Conservation (phyloP, 2,888 invertebrate genomes). For the Antheraea yamamai region DNA sequence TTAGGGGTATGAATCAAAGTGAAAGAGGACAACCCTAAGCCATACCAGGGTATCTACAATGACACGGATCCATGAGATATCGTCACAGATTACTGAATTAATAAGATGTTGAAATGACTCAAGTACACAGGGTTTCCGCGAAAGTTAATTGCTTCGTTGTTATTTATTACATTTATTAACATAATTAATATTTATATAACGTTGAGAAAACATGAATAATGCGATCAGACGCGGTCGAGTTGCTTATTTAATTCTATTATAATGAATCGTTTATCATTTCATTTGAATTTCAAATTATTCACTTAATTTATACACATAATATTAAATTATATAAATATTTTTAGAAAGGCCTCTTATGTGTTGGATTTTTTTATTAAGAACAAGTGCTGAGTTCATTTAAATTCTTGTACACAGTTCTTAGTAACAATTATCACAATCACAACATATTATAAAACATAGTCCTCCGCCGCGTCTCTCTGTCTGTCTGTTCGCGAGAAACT, state of each 20-base stretch:
- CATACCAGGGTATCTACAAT: conserved; percentile 8
- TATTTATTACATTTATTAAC: conserved; percentile 32
- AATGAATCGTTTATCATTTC: conserved; percentile 29
- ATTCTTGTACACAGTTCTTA: not conserved
- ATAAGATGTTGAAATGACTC: conserved; percentile 34
- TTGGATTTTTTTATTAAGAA: not conserved
- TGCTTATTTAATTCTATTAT: conserved; percentile 19
- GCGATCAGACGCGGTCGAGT: conserved; percentile 16
- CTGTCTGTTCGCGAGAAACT: too few species aligned
- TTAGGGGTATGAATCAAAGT: not conserved
- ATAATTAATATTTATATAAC: conserved; percentile 27
- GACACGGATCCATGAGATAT: conserved; percentile 25
- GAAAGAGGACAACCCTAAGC: conserved; percentile 15
- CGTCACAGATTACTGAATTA: conserved; percentile 33
- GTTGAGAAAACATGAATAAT: conserved; percentile 24
- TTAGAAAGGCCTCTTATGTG: conserved; percentile 1
- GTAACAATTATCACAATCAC: not conserved
- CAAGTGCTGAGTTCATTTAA: not conserved
- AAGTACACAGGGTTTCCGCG: conserved; percentile 24
- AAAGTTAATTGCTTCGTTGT: conserved; percentile 33
- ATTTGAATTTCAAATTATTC: conserved; percentile 15
- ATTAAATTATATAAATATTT: conserved; percentile 17
- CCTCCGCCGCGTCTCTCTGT: too few species aligned
- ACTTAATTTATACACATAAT: conserved; percentile 13
- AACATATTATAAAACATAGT: too few species aligned